Evolutionary conservation across 2,888 invertebrate genomes (phyloP).

Genomic region (Lepidocyrtoides sp.): DNA sequence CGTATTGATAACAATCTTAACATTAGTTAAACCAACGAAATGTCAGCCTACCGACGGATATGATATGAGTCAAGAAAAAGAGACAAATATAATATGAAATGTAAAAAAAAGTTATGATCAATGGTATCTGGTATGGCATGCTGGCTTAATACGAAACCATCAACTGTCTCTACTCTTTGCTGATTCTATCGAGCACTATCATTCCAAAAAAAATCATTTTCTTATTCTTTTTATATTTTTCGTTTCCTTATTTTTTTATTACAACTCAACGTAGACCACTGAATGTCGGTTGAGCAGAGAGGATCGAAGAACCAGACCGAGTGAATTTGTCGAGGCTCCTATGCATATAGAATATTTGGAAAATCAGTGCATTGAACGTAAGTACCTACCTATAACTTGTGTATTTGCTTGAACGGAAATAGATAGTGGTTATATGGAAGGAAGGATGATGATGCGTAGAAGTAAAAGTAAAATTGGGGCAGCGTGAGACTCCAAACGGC

Average conservation of each 20-base stretch:
- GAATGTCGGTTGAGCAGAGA: conserved; percentile 87
- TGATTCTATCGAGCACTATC: background rate
- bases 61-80: background rate
- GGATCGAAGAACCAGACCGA: conserved; percentile 87
- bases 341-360: conserved; percentile 88
- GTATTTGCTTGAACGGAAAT: too few species aligned
- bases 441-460: background rate
- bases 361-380: conserved; percentile 88
- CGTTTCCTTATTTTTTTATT: conserved; percentile 1
- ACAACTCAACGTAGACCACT: conserved; percentile 85
- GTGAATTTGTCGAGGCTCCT: conserved; percentile 86
- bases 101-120: conserved; percentile 7
- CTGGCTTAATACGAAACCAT: background rate
- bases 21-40: conserved; percentile 6
- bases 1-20: background rate
- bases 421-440: background rate
- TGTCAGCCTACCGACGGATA: background rate
- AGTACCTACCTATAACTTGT: too few species aligned
- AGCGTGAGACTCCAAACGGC: background rate
- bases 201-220: background rate
- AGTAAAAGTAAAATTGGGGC: background rate
- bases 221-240: conserved; percentile 16
- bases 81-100: background rate
- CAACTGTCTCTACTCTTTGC: too few species aligned
- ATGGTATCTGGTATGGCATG: background rate